Evolutionary conservation across 1,140 invertebrate genomes (phyloP).

Genomic region (Cyrtorhinus lividipennis): DNA sequence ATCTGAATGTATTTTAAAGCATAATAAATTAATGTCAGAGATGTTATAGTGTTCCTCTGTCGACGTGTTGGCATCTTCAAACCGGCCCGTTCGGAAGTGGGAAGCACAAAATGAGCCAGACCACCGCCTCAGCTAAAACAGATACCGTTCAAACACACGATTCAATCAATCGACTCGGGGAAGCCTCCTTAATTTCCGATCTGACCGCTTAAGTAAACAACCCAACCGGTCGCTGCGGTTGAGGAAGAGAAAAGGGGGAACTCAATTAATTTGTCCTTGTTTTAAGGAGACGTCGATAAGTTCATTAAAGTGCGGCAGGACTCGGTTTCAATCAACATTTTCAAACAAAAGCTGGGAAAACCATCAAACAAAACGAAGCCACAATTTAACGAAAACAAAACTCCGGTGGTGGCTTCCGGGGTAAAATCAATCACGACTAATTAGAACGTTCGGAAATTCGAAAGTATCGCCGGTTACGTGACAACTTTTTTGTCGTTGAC

Average conservation of each 20-base stretch:
- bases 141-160: not conserved
- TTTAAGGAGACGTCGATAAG: constrained; percentile 2
- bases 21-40: too few species aligned
- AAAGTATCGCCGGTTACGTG: too few species aligned
- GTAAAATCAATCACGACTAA: too few species aligned
- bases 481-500: too few species aligned
- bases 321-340: constrained; percentile 2
- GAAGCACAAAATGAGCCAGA: too few species aligned
- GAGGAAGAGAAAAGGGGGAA: too few species aligned
- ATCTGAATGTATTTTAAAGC: too few species aligned
- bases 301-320: not conserved
- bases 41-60: too few species aligned
- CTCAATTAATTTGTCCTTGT: constrained; percentile 7
- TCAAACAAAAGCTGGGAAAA: not conserved
- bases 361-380: not conserved
- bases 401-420: too few species aligned
- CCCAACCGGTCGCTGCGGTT: not conserved
- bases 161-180: not conserved
- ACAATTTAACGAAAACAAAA: not conserved
- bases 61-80: too few species aligned
- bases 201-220: not conserved
- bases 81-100: too few species aligned
- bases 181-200: not conserved
- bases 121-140: not conserved
- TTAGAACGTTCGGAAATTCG: too few species aligned